Base-by-base conservation (phyloP, 2,888 invertebrate genomes). In the Cosmia trapezina region DNA sequence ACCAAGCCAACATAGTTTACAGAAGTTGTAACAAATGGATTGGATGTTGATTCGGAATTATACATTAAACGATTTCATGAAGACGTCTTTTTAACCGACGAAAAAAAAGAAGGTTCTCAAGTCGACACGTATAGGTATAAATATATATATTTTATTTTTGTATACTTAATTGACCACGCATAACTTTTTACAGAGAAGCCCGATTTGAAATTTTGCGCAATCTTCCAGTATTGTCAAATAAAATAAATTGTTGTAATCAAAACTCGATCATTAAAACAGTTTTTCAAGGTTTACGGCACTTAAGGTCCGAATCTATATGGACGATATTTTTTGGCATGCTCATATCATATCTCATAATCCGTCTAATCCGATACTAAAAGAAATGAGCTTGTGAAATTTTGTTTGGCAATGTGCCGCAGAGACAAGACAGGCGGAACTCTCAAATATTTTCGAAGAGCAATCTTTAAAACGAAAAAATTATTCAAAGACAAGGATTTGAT, bases 301-400 rank as follows among this genome's bases (percentile, higher is more conserved):
- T 22, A 43, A 7, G 4, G 2, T 33, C n/a, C 33, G 1, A n/a
- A 17, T 12, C 28, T 33, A 49, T 41, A 3, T 57, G 17, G 33
- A 73, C 0, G 22, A 60, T 22, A 33, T 37, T 74, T 74, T 73
- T 37, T 45, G 22, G 8, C 33, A 59, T 3, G 14, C 22, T 41
- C 9, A 22, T 19, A 14, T 41, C 9, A 22, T 19, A 14, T 49
- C 1, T 28, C 14, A 33, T 28, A 73, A 47, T 57, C n/a, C 41
- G 0, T 73, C 37, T 28, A 14, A 33, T n/a, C 9, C n/a, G 41
- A 73, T 41, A n/a, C 41, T 73, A 43, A 49, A 49, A 49, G 28
- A 57, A 57, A 49, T n/a, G n/a, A 33, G 22, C 19, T 70, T 49
- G 22, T 19, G 6, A 72, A 37, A 53, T 60, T 2, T 60, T 5